Evolutionary conservation across 2,797 vertebrate genomes (phyloP), one percentile per base, ranked within the genome.

Genomic region (Notamacropus eugenii): DNA sequence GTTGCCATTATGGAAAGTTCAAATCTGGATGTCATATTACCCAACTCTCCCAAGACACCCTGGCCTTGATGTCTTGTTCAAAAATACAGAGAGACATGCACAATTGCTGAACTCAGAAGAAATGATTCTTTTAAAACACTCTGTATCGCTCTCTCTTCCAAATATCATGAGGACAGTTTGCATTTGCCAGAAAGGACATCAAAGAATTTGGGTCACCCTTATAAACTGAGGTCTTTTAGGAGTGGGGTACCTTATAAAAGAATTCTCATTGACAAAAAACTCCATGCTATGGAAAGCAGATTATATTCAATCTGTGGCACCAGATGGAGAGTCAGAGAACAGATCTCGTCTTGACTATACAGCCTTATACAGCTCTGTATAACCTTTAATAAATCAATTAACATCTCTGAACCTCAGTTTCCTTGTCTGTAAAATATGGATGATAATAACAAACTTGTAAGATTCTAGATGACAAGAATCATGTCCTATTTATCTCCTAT

Each of bases 121-220:
- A 52, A 31, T 92, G 22, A 56, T 55, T 93, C 95, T 95, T 95
- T 93, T 54, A 28, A 56, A 67, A 93, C 10, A 5, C 22, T 96
- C 40, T 95, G 31, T 82, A 34, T 55, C 1, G 19, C 67, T 19
- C n/a, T 82, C 67, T 24, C 19, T 82, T 14, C n/a, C 67, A 34
- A 67, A n/a, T 40, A 40, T 54, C 56, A 40, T 92, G 1, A 82
- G 95, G 62, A 90, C 50, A 22, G 91, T 92, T 91, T 93, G 5
- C 93, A 19, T 92, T 95, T 97, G 67, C 91, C 50, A 67, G 6
- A 91, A 92, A 94, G 74, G 92, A 90, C 28, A 90, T 97, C 93
- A 56, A 67, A 67, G 14, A n/a, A 14, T n/a, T n/a, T 67, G 34
- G 29, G 31, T 74, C 67, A 74, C 34, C 67, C 67, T 74, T 40